A percentile compares a stretch with the other conserved stretches of the same genome.
These are phyloP conservation scores for Heloderma charlesbogerti DNA, from an alignment of 2,113 vertebrate species.

Conservation along the genomic window DNA sequence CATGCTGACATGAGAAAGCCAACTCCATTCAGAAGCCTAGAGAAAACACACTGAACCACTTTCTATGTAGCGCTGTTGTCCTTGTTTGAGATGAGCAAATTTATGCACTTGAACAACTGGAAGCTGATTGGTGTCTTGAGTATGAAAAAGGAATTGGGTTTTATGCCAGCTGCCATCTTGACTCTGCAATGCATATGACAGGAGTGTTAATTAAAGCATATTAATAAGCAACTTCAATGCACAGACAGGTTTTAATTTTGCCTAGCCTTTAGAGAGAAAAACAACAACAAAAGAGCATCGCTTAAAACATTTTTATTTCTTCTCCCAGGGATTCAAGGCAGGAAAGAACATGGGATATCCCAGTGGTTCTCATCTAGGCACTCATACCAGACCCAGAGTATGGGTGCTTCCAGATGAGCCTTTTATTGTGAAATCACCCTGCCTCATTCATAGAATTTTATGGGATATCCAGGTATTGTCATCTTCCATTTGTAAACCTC, in stretches of 20 bases:
- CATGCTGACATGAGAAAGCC: conserved; percentile 30
- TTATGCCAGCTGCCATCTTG: conserved; percentile 94
- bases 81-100: conserved; percentile 75
- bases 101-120: conserved; percentile 87
- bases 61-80: conserved; percentile 84
- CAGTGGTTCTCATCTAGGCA: not conserved
- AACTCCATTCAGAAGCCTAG: conserved; percentile 68
- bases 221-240: conserved; percentile 10
- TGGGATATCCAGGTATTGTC: too few species aligned
- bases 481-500: too few species aligned
- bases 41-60: conserved; percentile 93
- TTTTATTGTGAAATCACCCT: too few species aligned
- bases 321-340: not conserved
- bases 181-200: conserved; percentile 81
- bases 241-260: not conserved
- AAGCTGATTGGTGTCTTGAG: conserved; percentile 91
- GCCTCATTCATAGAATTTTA: too few species aligned
- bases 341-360: not conserved
- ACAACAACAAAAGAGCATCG: not conserved
- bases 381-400: not conserved
- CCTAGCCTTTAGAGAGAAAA: not conserved
- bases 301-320: not conserved
- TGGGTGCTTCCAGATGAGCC: too few species aligned
- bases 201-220: not conserved
- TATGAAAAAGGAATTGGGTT: conserved; percentile 90